phyloP scores from a whole-genome alignment of 2,888 invertebrate genomes.

The Cryptocephalus moraei region DNA sequence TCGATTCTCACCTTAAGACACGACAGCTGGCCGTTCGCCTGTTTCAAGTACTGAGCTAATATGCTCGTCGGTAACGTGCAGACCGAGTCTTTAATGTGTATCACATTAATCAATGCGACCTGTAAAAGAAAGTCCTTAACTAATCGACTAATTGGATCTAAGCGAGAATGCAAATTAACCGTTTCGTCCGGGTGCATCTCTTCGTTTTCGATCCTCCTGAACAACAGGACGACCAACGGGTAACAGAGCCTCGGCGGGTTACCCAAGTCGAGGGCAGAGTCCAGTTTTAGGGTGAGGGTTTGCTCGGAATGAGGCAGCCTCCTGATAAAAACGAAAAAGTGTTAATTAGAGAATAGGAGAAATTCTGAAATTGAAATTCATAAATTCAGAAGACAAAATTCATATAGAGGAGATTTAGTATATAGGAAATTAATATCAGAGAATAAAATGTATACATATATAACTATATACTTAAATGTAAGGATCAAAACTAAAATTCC shows the following conservation, averaged over 20 bases:
- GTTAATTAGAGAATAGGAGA: neutral
- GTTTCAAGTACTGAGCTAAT: conserved; percentile 76
- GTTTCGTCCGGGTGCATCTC: conserved; percentile 67
- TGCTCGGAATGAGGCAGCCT: conserved; percentile 57
- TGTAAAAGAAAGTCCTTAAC: conserved; percentile 32
- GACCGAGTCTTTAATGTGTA: conserved; percentile 73
- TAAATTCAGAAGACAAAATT: no score
- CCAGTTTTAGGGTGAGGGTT: conserved; percentile 50
- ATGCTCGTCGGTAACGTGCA: conserved; percentile 73
- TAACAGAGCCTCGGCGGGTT: conserved; percentile 66
- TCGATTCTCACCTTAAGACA: conserved; percentile 60
- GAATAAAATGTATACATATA: no score
- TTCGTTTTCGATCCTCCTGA: conserved; percentile 50
- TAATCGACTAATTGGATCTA: neutral
- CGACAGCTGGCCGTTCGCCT: conserved; percentile 71
- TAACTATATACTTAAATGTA: no score
- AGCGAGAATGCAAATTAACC: conserved; percentile 37
- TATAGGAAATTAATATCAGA: neutral
- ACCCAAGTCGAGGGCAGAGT: conserved; percentile 54
- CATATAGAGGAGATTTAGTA: no score
- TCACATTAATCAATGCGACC: conserved; percentile 73
- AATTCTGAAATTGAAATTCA: neutral
- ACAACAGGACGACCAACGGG: conserved; percentile 66
- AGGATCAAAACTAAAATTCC: conserved; percentile 6
- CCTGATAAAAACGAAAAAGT: conserved; percentile 36